Base-by-base conservation (phyloP, 2,888 invertebrate species). In the Acleris cristana region DNA sequence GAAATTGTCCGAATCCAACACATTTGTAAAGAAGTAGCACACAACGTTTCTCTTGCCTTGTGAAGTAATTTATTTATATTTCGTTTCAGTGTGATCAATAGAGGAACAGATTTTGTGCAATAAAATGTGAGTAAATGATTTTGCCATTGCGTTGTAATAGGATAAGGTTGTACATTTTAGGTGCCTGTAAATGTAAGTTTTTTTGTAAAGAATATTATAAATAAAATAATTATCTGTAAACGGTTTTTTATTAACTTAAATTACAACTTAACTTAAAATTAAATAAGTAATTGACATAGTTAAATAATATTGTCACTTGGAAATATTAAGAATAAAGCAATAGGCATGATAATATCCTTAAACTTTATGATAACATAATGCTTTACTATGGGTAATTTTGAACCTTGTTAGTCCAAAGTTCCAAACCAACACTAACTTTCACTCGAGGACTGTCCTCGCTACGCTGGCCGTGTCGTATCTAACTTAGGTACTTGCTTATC, bases 121-220 rank as follows among this genome's bases (percentile, higher is more conserved):
- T 79, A 82, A 82, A 79, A 82, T 79, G 83, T 83, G 81, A 85
- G 88, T 83, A 86, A 83, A 84, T 85, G 82, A 80, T 87, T 71
- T 90, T 92, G 92, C 92, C 92, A 92, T 92, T 91, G 89, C 76
- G 82, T 88, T 86, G 88, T 92, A 90, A 87, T 92, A 92, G 92
- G 75, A 77, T 92, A 92, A 92, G 92, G 80, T 80, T 92, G 92
- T 92, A 91, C 88, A 91, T 91, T 90, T 86, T 90, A 91, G 87
- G 86, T 90, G 86, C 87, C 86, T 88, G 75, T 90, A 84, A 84
- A 83, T 88, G 80, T 92, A 92, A 92, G 91, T 81, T 88, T 89
- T 83, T 87, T 79, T 83, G 82, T 87, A 89, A 84, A 84, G 83
- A 89, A 83, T 81, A 79, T 79, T 40, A 40, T 40, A 40, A 40